A percentile compares a stretch with the other conserved stretches of the same genome.
These are phyloP conservation scores for Ceratitis capitata DNA, from an alignment of 1,140 invertebrate species.

Conservation along the genomic window DNA sequence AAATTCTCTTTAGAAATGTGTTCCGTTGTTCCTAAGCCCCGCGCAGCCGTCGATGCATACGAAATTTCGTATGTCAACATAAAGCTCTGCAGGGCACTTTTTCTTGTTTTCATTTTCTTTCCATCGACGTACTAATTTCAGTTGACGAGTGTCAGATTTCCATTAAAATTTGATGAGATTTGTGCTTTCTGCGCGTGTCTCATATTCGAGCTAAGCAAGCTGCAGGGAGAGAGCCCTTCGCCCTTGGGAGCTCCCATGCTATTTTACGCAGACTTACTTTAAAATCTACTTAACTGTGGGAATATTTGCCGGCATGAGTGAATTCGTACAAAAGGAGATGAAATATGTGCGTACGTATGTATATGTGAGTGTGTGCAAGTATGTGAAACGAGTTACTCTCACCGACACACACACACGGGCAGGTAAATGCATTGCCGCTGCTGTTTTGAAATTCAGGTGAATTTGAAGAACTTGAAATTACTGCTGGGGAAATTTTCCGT, in stretches of 20 bases:
- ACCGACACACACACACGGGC: background rate
- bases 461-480: background rate
- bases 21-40: too few relatives aligned
- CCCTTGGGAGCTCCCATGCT: background rate
- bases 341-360: background rate
- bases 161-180: conserved; percentile 35
- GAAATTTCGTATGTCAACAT: background rate
- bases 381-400: too few relatives aligned
- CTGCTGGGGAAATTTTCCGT: background rate
- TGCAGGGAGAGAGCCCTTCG: background rate
- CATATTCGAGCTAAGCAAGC: background rate
- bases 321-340: background rate
- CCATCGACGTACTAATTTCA: background rate
- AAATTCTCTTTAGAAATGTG: too few relatives aligned
- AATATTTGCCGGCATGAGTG: background rate
- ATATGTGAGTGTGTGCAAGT: background rate
- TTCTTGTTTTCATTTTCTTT: too few relatives aligned
- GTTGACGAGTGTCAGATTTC: conserved; percentile 23
- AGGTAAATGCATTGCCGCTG: background rate
- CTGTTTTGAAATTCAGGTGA: background rate
- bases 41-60: background rate
- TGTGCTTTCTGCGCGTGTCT: background rate
- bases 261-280: background rate
- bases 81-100: background rate
- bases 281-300: background rate